Conservation (phyloP, 2,113 vertebrate species). For the Solea senegalensis region DNA sequence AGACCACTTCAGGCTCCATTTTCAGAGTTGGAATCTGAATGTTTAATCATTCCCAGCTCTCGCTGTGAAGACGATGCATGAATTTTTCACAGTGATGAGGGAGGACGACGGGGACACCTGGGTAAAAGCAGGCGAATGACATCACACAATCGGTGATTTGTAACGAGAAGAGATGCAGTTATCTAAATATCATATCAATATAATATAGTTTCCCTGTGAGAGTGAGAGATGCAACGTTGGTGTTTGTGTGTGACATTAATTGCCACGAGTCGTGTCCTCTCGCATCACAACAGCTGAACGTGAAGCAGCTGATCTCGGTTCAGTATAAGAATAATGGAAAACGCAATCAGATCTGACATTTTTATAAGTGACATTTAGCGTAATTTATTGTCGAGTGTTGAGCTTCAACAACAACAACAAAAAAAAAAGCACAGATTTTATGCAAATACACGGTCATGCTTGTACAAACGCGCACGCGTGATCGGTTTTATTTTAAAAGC, state of each 20-base stretch:
- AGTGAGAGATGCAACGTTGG: neutral
- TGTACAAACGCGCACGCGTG: too few relatives aligned
- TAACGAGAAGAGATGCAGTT: neutral
- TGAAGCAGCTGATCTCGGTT: conserved; percentile 22
- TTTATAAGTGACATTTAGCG: too few relatives aligned
- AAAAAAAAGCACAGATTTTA: too few relatives aligned
- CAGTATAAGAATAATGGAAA: neutral
- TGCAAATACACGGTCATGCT: too few relatives aligned
- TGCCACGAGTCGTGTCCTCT: conserved; percentile 3
- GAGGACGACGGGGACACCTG: conserved; percentile 43
- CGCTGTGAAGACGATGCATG: conserved; percentile 63
- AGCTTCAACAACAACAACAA: too few relatives aligned
- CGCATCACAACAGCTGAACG: conserved; percentile 26
- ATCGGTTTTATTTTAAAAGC: too few relatives aligned
- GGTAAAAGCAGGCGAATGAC: conserved; percentile 40
- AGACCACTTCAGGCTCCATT: conserved; percentile 65
- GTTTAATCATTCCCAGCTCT: conserved; percentile 74
- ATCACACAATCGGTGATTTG: too few relatives aligned
- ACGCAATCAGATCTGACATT: too few relatives aligned
- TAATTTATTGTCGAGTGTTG: too few relatives aligned
- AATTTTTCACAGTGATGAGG: conserved; percentile 68
- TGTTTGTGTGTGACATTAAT: conserved; percentile 17
- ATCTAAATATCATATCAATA: neutral
- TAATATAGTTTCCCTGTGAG: conserved; percentile 5
- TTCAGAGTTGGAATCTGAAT: conserved; percentile 74